Evolutionary conservation across 2,888 invertebrate genomes (phyloP), one percentile per base, ranked within the genome.

Genomic region (Trissoscelio sp.): DNA sequence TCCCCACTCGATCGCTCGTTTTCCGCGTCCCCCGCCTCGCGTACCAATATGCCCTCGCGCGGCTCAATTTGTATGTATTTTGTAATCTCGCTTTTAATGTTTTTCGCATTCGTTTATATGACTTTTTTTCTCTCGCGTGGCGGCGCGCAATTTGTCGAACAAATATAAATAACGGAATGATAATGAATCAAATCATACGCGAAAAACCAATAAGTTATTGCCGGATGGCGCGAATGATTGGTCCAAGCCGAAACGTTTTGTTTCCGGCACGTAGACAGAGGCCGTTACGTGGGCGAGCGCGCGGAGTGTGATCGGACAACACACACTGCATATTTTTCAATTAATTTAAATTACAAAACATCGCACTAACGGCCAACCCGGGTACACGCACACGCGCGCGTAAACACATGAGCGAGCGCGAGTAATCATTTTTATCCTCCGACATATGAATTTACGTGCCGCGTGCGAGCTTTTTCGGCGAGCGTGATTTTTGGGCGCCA

Each of bases 321-420:
- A 85, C 87, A 88, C 87, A 87, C 87, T 89, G 90, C 90, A 90
- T 90, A 90, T 91, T 90, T 91, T 91, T 90, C 91, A 89, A 90
- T 90, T 91, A 90, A 91, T 91, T 90, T 90, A 89, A 90, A 90
- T 90, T 89, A 89, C 90, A 90, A 90, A 90, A 89, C 88, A 88
- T 88, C 88, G 88, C 86, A 87, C 87, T 88, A 87, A 87, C 87
- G 87, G 86, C 73, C 64, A 70, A 82, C 58, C 77, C 75, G 83
- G 24, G 18, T 64, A 78, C 86, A 83, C 85, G 79, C 58, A 81
- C 70, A 84, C 83, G 75, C 81, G 64, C 78, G 57, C 74, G 69
- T 62, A 73, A 81, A 83, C 72, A 83, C 75, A 81, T 60, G 73
- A 70, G 20, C 48, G 46, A 42, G 46, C 67, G 77, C 74, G 74